Conservation (phyloP, 1,140 invertebrate species). For the Pygmarrhopalites habei region DNA sequence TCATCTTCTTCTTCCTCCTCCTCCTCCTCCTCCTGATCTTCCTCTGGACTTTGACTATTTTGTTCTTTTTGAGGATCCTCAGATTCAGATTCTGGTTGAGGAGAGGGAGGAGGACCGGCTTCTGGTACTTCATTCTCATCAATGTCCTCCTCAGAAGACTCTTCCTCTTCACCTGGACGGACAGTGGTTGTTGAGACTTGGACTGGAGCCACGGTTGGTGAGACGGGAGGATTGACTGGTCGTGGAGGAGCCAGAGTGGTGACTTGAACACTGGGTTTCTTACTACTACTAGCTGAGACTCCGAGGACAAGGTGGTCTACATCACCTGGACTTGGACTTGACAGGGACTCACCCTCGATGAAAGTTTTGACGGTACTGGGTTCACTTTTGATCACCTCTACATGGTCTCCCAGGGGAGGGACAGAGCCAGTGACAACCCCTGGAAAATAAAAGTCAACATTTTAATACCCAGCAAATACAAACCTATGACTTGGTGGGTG, state of each 20-base stretch:
- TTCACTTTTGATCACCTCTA: not conserved
- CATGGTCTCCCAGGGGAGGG: not conserved
- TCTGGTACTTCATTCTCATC: not conserved
- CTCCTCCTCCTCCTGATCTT: conserved; percentile 6
- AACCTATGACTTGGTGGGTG: too few species aligned
- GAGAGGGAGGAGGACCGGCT: too few species aligned
- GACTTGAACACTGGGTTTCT: not conserved
- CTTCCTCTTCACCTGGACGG: conserved; percentile 2
- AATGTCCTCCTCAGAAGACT: not conserved
- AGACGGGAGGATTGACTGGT: not conserved
- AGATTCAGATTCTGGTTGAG: too few species aligned
- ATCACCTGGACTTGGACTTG: not conserved
- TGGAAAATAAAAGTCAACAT: not conserved
- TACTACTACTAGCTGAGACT: not conserved
- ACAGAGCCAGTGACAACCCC: not conserved
- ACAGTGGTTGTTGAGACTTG: not conserved
- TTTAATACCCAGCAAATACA: too few species aligned
- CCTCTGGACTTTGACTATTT: not conserved
- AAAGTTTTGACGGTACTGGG: not conserved
- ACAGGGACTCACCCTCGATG: not conserved
- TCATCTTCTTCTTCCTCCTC: conserved; percentile 4
- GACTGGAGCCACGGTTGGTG: not conserved
- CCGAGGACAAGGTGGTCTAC: not conserved
- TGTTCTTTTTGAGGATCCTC: too few species aligned
- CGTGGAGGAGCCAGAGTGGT: not conserved